Evolutionary conservation across 92 coral and sea anemone species (phyloP), one percentile per base, ranked within the genome.

Genomic region (Phenganax subtilis): DNA sequence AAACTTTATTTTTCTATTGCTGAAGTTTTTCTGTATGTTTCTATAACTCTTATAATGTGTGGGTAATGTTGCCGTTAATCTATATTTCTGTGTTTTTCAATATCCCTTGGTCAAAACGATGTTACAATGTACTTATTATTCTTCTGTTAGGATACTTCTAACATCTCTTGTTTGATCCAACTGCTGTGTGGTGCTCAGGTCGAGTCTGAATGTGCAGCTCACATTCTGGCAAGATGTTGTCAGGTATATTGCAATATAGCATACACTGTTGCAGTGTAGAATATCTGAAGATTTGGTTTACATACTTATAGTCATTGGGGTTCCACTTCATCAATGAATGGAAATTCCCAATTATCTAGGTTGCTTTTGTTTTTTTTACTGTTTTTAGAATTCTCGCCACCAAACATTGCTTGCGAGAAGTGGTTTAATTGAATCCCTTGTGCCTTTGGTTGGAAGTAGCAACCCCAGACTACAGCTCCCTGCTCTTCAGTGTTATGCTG

Each of bases 151-250:
- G 87, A 94, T 74, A 89, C 97, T 12, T 87, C 88, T 80, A 87
- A 90, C 60, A 76, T 94, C 60, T 90, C 94, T 54, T 81, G 91
- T 55, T 85, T 94, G 51, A 92, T 94, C 14, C 87, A 90, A 63
- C 89, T 94, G 55, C 69, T 94, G 30, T 92, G 97, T 80, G 93
- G 97, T 58, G 85, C 96, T 12, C 90, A 88, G 60, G 82, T 90
- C 57, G 96, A 94, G 77, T 96, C 98, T 0, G 98, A 94, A 80
- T 86, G 97, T 86, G 98, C 97, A 37, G 98, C 98, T 17, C 77
- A 89, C 55, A 87, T 94, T 61, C 86, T 94, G 56, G 89, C 98
- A 70, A 94, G 88, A 85, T 94, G 98, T 78, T 94, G 98, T 80
- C 98, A 94, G 93, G 97, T 91, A 82, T 9, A 7, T 1, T 14